phyloP scores from a whole-genome alignment of 2,797 vertebrate species.

The Chelmon rostratus region DNA sequence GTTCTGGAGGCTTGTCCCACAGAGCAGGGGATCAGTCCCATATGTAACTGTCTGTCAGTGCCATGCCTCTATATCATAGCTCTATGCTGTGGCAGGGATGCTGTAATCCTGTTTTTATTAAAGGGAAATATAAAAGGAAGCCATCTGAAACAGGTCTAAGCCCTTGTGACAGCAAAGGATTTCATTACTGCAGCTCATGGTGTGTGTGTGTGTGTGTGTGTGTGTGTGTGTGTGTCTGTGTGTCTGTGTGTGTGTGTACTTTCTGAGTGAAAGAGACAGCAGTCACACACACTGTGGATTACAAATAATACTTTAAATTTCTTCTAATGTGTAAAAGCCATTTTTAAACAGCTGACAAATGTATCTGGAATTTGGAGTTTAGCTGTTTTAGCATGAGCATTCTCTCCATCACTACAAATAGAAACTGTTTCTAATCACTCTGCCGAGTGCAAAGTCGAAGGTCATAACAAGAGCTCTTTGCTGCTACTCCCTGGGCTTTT shows the following conservation, averaged over 20 bases:
- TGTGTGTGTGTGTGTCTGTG: not conserved
- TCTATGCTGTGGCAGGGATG: slow-evolving; percentile 30
- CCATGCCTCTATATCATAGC: slow-evolving; percentile 60
- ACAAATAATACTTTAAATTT: slow-evolving; percentile 17
- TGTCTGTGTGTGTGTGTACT: not conserved
- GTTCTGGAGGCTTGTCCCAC: slow-evolving; percentile 42
- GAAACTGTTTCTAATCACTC: slow-evolving; percentile 8
- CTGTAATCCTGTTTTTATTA: slow-evolving; percentile 84
- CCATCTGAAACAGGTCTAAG: slow-evolving; percentile 73
- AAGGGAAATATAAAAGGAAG: slow-evolving; percentile 77
- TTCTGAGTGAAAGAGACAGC: slow-evolving; percentile 11
- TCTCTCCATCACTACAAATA: slow-evolving; percentile 24
- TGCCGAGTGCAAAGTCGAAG: not conserved
- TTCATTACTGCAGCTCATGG: slow-evolving; percentile 70
- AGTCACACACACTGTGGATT: slow-evolving; percentile 21
- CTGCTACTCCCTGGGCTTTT: slow-evolving; percentile 28
- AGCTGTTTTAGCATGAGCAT: not conserved
- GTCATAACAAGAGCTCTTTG: slow-evolving; percentile 17
- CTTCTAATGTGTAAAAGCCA: slow-evolving; percentile 18
- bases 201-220: slow-evolving; percentile 17
- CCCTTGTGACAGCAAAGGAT: slow-evolving; percentile 67
- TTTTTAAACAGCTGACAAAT: slow-evolving; percentile 19
- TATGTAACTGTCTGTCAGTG: slow-evolving; percentile 54
- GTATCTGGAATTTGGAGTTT: too few relatives aligned
- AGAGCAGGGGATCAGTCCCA: slow-evolving; percentile 42